Conservation (phyloP, 2,888 invertebrate genomes). For the Pristionchus entomophagus region DNA sequence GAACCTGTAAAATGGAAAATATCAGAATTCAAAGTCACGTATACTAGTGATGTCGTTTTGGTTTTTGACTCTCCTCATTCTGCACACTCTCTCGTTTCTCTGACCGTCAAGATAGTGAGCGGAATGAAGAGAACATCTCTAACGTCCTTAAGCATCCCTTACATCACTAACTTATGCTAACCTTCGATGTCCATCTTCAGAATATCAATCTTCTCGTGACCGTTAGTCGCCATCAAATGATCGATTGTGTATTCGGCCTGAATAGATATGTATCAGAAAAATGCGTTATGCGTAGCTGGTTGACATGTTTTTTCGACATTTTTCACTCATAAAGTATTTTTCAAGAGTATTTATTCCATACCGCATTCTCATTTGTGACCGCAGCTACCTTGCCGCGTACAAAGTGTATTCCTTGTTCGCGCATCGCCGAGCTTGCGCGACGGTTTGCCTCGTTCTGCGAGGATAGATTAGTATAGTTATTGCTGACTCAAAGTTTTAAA, state of each 20-base stretch:
- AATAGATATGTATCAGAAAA: too few relatives aligned
- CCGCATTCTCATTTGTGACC: neutral
- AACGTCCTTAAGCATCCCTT: too few relatives aligned
- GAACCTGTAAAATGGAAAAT: neutral
- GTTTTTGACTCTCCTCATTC: too few relatives aligned
- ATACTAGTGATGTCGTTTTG: too few relatives aligned
- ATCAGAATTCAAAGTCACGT: too few relatives aligned
- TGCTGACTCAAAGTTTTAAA: too few relatives aligned
- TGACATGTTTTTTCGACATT: too few relatives aligned
- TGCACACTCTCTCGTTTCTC: too few relatives aligned
- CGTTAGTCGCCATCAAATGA: neutral
- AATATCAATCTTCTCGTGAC: constrained; percentile 26
- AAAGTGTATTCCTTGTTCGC: neutral
- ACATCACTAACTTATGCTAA: neutral
- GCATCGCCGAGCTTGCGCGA: neutral
- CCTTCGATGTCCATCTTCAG: constrained; percentile 34
- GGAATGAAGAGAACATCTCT: too few relatives aligned
- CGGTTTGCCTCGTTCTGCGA: constrained; percentile 12
- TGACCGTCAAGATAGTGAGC: too few relatives aligned
- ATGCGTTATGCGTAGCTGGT: neutral
- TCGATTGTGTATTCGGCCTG: constrained; percentile 15
- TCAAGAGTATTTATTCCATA: too few relatives aligned
- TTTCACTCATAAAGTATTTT: too few relatives aligned
- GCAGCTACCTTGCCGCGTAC: neutral
- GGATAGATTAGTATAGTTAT: neutral